These are phyloP conservation scores for Diogma glabrata DNA, from an alignment of 2,888 invertebrate species.

Conservation along the genomic window DNA sequence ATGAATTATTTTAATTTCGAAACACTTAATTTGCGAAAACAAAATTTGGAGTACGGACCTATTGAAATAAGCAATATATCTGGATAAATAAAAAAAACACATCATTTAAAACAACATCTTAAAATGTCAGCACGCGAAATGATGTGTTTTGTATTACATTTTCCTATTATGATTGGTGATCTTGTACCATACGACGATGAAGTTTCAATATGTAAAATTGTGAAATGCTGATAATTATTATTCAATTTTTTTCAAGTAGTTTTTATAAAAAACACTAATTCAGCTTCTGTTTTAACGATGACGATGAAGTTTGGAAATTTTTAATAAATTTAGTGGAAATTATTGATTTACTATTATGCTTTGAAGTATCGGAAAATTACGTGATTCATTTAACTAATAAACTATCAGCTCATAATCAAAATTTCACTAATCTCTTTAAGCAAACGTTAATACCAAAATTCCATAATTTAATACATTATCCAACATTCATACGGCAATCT, in stretches of 20 bases:
- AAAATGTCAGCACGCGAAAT: constrained; percentile 23
- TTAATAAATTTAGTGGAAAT: constrained; percentile 21
- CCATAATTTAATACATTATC: constrained; percentile 22
- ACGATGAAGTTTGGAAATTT: constrained; percentile 21
- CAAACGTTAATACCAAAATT: constrained; percentile 22
- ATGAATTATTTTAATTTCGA: constrained; percentile 8
- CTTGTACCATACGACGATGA: too few relatives aligned
- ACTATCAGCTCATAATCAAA: constrained; percentile 14
- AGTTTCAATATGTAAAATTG: too few relatives aligned
- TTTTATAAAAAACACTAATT: too few relatives aligned
- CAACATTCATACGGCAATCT: constrained; percentile 19
- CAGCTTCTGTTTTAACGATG: too few relatives aligned
- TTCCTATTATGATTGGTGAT: constrained; percentile 23
- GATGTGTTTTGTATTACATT: constrained; percentile 20
- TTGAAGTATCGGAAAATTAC: constrained; percentile 11
- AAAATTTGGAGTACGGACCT: constrained; percentile 7
- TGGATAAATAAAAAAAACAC: constrained; percentile 3
- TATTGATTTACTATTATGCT: constrained; percentile 19
- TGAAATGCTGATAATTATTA: too few relatives aligned
- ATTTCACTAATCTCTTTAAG: constrained; percentile 17
- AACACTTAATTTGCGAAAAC: constrained; percentile 9
- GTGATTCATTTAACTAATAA: constrained; percentile 15
- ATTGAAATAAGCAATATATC: constrained; percentile 12
- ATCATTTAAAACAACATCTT: constrained; percentile 1
- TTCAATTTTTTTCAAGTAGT: too few relatives aligned